Evolutionary conservation across 2,113 vertebrate genomes (phyloP), one percentile per base, ranked within the genome.

Genomic region (Python bivittatus): DNA sequence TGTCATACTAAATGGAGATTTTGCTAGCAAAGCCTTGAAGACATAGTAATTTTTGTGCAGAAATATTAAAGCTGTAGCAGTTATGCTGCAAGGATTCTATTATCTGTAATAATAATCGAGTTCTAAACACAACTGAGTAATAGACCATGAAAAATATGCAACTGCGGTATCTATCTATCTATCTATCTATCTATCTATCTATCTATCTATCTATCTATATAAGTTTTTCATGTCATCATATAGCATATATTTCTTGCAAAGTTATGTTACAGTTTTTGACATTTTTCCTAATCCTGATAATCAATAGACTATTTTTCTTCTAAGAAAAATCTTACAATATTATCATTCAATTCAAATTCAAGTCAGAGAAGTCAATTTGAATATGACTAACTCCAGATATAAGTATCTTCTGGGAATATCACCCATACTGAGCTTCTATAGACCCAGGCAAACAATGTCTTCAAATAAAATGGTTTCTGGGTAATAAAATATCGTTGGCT

Each of bases 11-110:
- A 38, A 56, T 5, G 25, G 52, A 94, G 48, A 1, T 91, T 95
- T 96, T 92, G 27, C 17, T 91, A 90, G 64, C n/a, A 94, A 91
- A 93, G 20, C 6, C 58, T 25, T 91, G 10, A 91, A 4, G 4
- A 91, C 52, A 95, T 68, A 4, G 3, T 44, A 72, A 56, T 91
- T 86, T 91, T 95, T 93, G 90, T 61, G n/a, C 12, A 83, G 89
- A 90, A 61, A 56, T 3, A 92, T 94, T 88, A 92, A 94, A 95
- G 52, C 1, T 84, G 11, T 48, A 91, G 2, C 68, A 60, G 25
- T 8, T 93, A 22, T 42, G 33, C 72, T 68, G 64, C 64, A 68
- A 68, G 64, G n/a, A n/a, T 56, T 12, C 6, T 4, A 0, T 61
- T 17, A 88, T 22, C 53, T 20, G 1, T 42, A 52, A 58, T 64